Conservation (phyloP, 2,797 vertebrate genomes). For the Aselliscus stoliczkanus region DNA sequence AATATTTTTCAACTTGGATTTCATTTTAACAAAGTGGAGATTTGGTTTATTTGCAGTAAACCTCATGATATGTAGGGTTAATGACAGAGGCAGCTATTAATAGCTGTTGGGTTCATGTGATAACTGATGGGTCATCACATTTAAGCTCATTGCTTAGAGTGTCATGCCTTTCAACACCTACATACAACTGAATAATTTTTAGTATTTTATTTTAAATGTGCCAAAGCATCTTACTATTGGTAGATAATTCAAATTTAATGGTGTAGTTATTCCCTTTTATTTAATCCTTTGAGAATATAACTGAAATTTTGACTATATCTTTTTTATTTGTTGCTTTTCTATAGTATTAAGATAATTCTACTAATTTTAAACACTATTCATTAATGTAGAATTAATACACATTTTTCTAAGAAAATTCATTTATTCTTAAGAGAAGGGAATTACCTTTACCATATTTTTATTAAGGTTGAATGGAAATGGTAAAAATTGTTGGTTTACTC, state of each 20-base stretch:
- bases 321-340: background rate
- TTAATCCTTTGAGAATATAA: background rate
- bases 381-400: background rate
- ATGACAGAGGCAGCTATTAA: background rate
- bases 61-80: background rate
- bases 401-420: background rate
- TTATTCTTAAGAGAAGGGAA: background rate
- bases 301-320: background rate
- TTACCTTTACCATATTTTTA: background rate
- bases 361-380: background rate
- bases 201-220: background rate
- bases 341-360: background rate
- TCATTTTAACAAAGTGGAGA: background rate
- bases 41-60: background rate
- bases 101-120: background rate
- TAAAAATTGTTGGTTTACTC: background rate
- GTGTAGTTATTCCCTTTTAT: background rate
- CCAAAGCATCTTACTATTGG: background rate
- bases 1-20: background rate
- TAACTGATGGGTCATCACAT: background rate
- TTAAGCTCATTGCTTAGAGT: background rate
- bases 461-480: background rate
- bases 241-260: background rate
- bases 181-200: background rate
- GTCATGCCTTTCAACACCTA: background rate